These are phyloP conservation scores for Microplitis manilae DNA, from an alignment of 2,888 invertebrate species.

Conservation along the genomic window DNA sequence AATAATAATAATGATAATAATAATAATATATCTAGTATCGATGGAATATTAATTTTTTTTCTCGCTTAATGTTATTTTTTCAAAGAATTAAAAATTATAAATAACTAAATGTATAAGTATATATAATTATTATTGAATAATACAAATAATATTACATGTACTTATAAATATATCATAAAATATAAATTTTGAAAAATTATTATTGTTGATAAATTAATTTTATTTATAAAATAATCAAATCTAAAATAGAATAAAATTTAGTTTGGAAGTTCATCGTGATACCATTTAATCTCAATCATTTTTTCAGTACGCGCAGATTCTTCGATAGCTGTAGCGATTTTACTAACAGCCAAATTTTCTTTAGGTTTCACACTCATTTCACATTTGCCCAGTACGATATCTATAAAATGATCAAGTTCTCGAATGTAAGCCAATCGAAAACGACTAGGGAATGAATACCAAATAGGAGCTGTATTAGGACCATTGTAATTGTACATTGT, in stretches of 20 bases:
- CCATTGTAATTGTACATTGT: conserved; percentile 70
- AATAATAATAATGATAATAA: neutral
- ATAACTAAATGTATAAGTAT: neutral
- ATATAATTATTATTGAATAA: neutral
- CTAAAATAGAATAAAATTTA: neutral
- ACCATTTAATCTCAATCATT: conserved; percentile 74
- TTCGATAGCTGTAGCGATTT: conserved; percentile 76
- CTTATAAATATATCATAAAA: neutral
- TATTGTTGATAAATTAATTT: no score
- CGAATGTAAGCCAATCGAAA: conserved; percentile 73
- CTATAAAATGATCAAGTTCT: conserved; percentile 78
- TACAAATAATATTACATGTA: no score
- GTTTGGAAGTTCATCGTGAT: conserved; percentile 70
- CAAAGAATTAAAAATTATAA: neutral
- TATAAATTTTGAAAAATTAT: no score
- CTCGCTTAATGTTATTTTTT: conserved; percentile 7
- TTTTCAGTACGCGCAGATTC: conserved; percentile 74
- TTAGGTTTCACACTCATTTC: conserved; percentile 71
- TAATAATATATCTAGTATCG: no score
- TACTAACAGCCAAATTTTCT: conserved; percentile 75
- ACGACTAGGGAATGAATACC: conserved; percentile 77
- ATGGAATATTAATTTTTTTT: no score
- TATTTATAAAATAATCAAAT: no score
- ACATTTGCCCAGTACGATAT: conserved; percentile 73
- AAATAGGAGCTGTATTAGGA: conserved; percentile 73